A percentile compares a stretch with the other conserved stretches of the same genome.
Conservation (phyloP, 23 tunicate genomes). For the Botrylloides violaceus region DNA sequence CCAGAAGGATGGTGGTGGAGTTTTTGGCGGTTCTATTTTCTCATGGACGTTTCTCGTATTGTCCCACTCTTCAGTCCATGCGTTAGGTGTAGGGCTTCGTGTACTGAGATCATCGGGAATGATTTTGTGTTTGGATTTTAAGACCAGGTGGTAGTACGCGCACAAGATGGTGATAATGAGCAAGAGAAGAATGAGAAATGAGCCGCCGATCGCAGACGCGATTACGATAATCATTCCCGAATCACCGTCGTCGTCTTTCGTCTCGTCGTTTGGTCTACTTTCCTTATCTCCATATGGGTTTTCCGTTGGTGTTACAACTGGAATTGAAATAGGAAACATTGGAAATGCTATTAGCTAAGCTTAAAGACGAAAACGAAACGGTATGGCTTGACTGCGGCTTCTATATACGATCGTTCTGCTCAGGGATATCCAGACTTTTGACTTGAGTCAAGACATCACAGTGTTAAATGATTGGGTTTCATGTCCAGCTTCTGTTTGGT, state of each 20-base stretch:
- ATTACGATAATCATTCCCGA: neutral
- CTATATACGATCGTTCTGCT: too few species aligned
- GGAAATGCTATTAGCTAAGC: too few species aligned
- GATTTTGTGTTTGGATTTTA: slow-evolving; percentile 13
- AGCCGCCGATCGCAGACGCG: slow-evolving; percentile 14
- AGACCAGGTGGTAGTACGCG: neutral
- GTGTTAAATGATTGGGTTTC: too few species aligned
- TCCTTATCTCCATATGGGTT: neutral
- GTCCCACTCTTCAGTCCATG: slow-evolving; percentile 6
- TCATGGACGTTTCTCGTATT: too few species aligned
- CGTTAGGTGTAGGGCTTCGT: neutral
- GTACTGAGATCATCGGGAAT: neutral
- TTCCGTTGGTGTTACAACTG: slow-evolving; percentile 6
- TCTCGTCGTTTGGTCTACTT: neutral
- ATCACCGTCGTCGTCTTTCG: too few species aligned
- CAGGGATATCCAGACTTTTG: too few species aligned
- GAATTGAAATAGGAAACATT: too few species aligned
- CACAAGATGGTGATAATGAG: neutral
- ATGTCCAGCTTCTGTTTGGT: too few species aligned
- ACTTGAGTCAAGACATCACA: too few species aligned
- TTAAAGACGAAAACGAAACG: too few species aligned
- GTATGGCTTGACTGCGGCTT: too few species aligned
- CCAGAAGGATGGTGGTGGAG: slow-evolving; percentile 22
- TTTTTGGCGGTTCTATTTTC: neutral
- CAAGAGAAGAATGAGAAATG: neutral